A percentile compares a stretch with the other conserved stretches of the same genome.
Conservation (phyloP, 2,888 invertebrate species). For the Mantis religiosa region DNA sequence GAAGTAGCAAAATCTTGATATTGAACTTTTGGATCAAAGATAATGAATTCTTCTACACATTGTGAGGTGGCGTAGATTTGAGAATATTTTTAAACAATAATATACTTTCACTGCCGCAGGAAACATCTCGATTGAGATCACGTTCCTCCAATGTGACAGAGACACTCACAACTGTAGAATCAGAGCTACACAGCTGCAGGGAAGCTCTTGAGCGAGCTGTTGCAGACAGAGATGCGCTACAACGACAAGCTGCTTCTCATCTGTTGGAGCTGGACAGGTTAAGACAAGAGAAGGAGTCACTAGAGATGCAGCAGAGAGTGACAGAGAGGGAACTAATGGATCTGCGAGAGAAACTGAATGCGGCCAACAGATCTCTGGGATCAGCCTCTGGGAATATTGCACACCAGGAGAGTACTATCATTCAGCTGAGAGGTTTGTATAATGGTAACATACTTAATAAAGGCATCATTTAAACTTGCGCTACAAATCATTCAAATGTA, state of each 20-base stretch:
- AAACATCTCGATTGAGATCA: constrained; percentile 60
- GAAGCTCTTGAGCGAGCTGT: constrained; percentile 62
- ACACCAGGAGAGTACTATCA: constrained; percentile 63
- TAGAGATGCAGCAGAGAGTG: constrained; percentile 67
- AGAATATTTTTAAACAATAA: too few species aligned
- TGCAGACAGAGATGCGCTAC: constrained; percentile 69
- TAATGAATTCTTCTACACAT: too few species aligned
- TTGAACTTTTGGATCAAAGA: too few species aligned
- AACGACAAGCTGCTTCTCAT: constrained; percentile 67
- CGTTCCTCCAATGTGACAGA: constrained; percentile 51
- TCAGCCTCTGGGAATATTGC: constrained; percentile 65
- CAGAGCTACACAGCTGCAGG: constrained; percentile 61
- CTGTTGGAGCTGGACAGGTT: constrained; percentile 67
- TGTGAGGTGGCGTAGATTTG: too few species aligned
- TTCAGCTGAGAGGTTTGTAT: constrained; percentile 60
- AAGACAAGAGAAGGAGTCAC: constrained; percentile 72
- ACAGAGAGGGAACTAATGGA: constrained; percentile 70
- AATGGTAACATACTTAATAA: too few species aligned
- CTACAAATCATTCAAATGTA: too few species aligned
- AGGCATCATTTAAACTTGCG: too few species aligned
- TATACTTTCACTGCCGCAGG: constrained; percentile 27
- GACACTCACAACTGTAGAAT: constrained; percentile 57
- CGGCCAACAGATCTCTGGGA: constrained; percentile 60
- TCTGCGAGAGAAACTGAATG: constrained; percentile 59
- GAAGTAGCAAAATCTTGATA: too few species aligned